Evolutionary conservation across 2,797 vertebrate genomes (phyloP).

Genomic region (Bryconaethiops microstoma): DNA sequence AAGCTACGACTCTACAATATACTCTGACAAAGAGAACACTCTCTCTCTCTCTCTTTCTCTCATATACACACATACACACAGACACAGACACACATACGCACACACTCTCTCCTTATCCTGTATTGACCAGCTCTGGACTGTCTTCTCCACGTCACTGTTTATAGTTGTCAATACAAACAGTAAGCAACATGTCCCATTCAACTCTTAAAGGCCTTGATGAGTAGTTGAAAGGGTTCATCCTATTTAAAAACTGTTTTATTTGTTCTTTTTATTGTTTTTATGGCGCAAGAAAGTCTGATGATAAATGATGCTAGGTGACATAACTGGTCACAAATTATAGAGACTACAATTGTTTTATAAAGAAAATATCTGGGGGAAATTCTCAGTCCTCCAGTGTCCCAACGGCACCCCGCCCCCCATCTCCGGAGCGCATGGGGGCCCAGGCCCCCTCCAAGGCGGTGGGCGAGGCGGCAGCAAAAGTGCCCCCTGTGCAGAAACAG

Average conservation of each 20-base stretch:
- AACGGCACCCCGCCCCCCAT: too few species aligned
- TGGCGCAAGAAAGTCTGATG: too few species aligned
- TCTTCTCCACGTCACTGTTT: background rate
- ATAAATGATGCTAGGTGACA: too few species aligned
- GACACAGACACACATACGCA: background rate
- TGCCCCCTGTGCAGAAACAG: too few species aligned
- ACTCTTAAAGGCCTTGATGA: background rate
- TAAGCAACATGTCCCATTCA: background rate
- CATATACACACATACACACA: constrained; percentile 1
- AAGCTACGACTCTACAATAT: constrained; percentile 31
- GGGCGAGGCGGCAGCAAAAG: too few species aligned
- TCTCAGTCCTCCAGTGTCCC: too few species aligned
- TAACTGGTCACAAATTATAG: too few species aligned
- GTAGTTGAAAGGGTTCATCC: background rate
- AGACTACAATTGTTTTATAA: too few species aligned
- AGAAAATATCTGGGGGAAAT: too few species aligned
- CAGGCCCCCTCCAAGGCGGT: too few species aligned
- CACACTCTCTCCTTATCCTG: background rate
- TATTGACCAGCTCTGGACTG: background rate
- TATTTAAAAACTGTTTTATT: background rate
- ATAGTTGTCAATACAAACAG: background rate
- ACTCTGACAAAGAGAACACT: constrained; percentile 28
- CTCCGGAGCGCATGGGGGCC: too few species aligned
- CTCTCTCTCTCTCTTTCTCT: background rate
- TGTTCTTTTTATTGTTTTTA: background rate